Evolutionary conservation across 2,113 vertebrate species (phyloP), one percentile per base, ranked within the genome.

Genomic region (Thalassoma bifasciatum): DNA sequence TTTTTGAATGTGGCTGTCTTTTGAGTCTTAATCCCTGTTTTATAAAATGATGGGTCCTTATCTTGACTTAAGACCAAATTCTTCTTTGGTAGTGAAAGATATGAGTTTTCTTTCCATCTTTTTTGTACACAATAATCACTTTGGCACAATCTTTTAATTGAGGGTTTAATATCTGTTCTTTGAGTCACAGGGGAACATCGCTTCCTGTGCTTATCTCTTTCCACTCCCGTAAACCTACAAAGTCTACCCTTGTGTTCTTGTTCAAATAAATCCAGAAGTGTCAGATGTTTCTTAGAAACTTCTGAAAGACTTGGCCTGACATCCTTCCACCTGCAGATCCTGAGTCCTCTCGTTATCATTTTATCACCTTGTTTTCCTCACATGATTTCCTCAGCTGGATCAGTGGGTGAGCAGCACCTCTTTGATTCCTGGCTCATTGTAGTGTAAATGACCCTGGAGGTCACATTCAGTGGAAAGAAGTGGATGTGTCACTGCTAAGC

Each of bases 361-460:
- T 79, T 58, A 85, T 85, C 67, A 34, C 71, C 56, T 74, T 85
- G 79, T 87, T 90, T 88, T 86, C 76, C 77, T 83, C 77, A n/a
- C 81, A 82, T 80, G 72, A 86, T 88, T 90, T 91, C 86, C 89
- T 89, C 75, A 5, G 75, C 56, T 66, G 56, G 73, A 87, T 86
- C 73, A 61, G 76, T 59, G 67, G 46, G 72, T 87, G 83, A 88
- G 83, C 66, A 88, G 78, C 87, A 85, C 88, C 86, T 81, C 91
- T 91, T 93, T 91, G 89, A 89, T 92, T 92, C 83, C 76, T 73
- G 85, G 77, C 86, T 88, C 85, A 86, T 82, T 86, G 89, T 84
- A 63, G 88, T 72, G 59, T 12, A 83, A 79, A 60, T 87, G 90
- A 91, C 89, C 89, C 57, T 1, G 14, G 51, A 54, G 90, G 89